Base-by-base conservation (phyloP, 2,888 invertebrate species). In the Stenolophus ochropezus region DNA sequence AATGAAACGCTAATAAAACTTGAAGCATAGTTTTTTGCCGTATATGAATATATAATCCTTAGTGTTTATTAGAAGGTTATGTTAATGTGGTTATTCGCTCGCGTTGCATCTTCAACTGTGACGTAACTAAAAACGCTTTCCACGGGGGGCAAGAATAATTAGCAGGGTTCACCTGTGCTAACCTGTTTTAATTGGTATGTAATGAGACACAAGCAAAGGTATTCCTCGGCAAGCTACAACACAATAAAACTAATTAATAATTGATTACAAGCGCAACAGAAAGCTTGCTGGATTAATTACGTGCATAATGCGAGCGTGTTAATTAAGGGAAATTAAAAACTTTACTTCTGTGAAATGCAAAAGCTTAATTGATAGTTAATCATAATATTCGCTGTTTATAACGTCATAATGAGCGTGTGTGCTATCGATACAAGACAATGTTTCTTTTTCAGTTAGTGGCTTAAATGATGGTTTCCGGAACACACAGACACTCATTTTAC, bases 171-270 rank as follows among this genome's bases (percentile, higher is more conserved):
- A 69, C 69, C 69, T 69, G 42, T 16, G 42, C 20, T 42, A 69
- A 69, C 69, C 8, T 42, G 69, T 16, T 42, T 42, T 69, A 69
- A 69, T 69, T 69, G 42, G 69, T 47, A 42, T 20, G 33, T 42
- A 69, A 69, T 69, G 42, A 69, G 18, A 8, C 5, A 69, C 33
- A 42, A 8, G 14, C 6, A 69, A 20, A 20, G 69, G 69, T 0
- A 69, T n/a, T 58, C 14, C 6, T 33, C n/a, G n/a, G 18, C 20
- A 65, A 14, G 25, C 27, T 33, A 65, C 42, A 42, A 11, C 27
- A 18, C 16, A 69, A 69, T 69, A 69, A 42, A 69, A 69, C 42
- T 69, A 33, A 69, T 69, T 69, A 69, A 69, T 69, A 69, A 69
- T 69, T 69, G 42, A 69, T 69, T 69, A 69, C 20, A 42, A 42